phyloP scores from a whole-genome alignment of 2,888 invertebrate species.

The Pocota personata region DNA sequence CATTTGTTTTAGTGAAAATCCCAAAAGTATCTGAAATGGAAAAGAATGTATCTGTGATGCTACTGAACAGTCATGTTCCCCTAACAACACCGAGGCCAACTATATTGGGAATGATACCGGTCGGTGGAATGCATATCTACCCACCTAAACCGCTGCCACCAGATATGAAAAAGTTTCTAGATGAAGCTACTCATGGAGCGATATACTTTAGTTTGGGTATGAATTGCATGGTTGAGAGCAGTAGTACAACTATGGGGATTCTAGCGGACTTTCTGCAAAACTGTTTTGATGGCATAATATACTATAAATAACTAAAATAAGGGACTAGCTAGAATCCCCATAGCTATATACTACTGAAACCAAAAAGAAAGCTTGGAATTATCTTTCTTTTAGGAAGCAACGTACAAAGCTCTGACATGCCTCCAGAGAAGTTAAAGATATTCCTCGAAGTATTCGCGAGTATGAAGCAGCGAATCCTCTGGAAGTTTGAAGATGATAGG shows the following conservation, averaged over 20 bases:
- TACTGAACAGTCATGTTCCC: conserved; percentile 84
- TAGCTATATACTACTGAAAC: too few species aligned
- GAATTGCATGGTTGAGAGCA: conserved; percentile 34
- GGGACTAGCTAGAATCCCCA: too few species aligned
- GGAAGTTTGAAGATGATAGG: conserved; percentile 83
- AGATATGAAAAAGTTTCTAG: conserved; percentile 82
- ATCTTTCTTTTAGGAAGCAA: conserved; percentile 80
- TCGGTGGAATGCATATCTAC: conserved; percentile 85
- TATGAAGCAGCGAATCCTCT: conserved; percentile 82
- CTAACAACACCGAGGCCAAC: conserved; percentile 83
- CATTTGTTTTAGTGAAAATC: conserved; percentile 77
- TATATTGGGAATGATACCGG: conserved; percentile 83
- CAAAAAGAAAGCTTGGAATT: conserved; percentile 82
- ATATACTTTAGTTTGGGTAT: conserved; percentile 83
- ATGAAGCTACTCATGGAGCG: conserved; percentile 82
- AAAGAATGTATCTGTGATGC: conserved; percentile 82
- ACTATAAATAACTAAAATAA: too few species aligned
- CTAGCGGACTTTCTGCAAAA: too few species aligned
- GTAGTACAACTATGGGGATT: too few species aligned
- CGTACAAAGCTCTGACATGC: conserved; percentile 82
- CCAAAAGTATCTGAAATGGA: conserved; percentile 82
- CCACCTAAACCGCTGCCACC: conserved; percentile 79
- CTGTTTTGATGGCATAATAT: too few species aligned
- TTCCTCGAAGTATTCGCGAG: conserved; percentile 82
- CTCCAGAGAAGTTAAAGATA: conserved; percentile 79